These are phyloP conservation scores for Clavelina lepadiformis DNA, from an alignment of 23 tunicate genomes.

Conservation along the genomic window DNA sequence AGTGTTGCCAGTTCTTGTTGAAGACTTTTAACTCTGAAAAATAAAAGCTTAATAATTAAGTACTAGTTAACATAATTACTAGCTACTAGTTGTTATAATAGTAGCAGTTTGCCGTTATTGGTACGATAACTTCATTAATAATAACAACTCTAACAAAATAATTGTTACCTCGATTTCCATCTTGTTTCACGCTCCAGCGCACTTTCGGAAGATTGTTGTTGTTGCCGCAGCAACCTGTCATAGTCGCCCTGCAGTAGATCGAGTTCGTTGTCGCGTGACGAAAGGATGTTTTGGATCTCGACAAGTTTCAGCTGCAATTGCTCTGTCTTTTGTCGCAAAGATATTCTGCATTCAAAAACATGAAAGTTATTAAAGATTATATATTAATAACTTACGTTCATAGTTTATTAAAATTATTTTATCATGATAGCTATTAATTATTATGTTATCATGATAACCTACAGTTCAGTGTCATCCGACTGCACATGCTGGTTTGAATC, in stretches of 20 bases:
- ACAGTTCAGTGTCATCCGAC: constrained; percentile 29
- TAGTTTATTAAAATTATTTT: too few relatives aligned
- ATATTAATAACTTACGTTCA: too few relatives aligned
- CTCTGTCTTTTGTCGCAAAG: constrained; percentile 8
- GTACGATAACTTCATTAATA: too few relatives aligned
- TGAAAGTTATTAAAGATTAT: too few relatives aligned
- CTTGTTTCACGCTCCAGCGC: constrained; percentile 82
- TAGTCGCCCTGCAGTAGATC: constrained; percentile 83
- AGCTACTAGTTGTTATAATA: too few relatives aligned
- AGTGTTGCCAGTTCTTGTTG: constrained; percentile 73
- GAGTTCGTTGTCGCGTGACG: constrained; percentile 79
- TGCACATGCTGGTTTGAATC: constrained; percentile 22
- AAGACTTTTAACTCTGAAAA: constrained; percentile 56
- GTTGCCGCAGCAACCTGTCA: constrained; percentile 77
- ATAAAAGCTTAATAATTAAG: background rate
- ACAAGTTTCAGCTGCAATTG: constrained; percentile 38
- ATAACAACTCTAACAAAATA: too few relatives aligned
- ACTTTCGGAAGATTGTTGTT: constrained; percentile 65
- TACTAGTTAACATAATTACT: background rate
- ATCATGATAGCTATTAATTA: too few relatives aligned
- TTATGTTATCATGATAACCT: too few relatives aligned
- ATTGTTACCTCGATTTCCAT: constrained; percentile 94
- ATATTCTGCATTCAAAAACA: constrained; percentile 6
- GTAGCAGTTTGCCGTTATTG: too few relatives aligned
- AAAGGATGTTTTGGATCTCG: constrained; percentile 47